These are phyloP conservation scores for Sphenodon punctatus DNA, from an alignment of 2,797 vertebrate species.

Conservation along the genomic window DNA sequence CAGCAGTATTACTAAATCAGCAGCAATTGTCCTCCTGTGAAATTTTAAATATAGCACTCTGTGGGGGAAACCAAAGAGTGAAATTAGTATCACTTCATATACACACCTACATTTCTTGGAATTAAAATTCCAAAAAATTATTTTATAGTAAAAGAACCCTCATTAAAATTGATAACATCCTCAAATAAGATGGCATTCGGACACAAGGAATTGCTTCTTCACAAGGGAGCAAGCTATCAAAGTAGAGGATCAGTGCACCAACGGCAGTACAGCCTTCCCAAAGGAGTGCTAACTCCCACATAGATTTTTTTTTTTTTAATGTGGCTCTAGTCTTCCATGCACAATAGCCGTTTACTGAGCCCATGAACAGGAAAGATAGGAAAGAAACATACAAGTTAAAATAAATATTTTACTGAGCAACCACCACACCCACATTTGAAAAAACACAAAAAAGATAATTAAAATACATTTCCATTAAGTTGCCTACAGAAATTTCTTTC, in stretches of 20 bases:
- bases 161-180: not conserved
- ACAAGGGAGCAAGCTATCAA: too few species aligned
- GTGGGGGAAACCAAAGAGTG: not conserved
- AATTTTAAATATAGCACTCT: constrained; percentile 7
- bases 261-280: not conserved
- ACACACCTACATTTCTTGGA: not conserved
- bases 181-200: not conserved
- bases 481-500: not conserved
- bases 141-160: not conserved
- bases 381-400: not conserved
- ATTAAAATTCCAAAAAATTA: not conserved
- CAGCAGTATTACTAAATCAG: not conserved
- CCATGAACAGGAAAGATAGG: not conserved
- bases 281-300: not conserved
- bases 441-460: not conserved
- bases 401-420: not conserved
- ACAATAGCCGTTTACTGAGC: not conserved
- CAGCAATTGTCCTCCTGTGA: constrained; percentile 5
- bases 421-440: not conserved
- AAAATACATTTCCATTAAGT: not conserved
- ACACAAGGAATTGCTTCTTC: not conserved
- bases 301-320: too few species aligned
- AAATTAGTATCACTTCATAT: not conserved
- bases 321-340: not conserved
- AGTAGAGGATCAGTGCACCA: too few species aligned